These are phyloP conservation scores for Empidonax traillii DNA, from an alignment of 2,113 vertebrate genomes.

Conservation along the genomic window DNA sequence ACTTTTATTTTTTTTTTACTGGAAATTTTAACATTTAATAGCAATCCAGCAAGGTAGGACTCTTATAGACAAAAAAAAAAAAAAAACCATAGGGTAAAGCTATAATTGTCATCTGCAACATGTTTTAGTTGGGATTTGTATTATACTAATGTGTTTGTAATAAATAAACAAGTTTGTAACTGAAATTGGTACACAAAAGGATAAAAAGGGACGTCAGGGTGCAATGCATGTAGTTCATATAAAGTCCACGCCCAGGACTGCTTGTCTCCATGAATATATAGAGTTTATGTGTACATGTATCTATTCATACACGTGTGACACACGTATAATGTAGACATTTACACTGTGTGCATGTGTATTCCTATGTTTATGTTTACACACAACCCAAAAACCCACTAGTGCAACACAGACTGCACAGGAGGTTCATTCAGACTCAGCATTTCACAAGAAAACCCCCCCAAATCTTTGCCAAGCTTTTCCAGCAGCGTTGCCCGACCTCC, in stretches of 20 bases:
- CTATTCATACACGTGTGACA: not conserved
- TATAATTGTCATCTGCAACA: not conserved
- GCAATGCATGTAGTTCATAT: not conserved
- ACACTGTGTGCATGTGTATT: not conserved
- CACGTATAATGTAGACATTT: accelerated
- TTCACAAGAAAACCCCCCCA: not conserved
- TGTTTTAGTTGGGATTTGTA: not conserved
- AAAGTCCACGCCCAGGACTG: not conserved
- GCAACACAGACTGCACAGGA: not conserved
- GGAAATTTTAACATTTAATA: not conserved
- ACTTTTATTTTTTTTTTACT: not conserved
- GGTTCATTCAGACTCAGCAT: not conserved
- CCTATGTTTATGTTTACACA: not conserved
- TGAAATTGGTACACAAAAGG: not conserved
- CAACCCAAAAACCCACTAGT: not conserved
- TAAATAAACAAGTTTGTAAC: not conserved
- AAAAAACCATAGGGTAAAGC: not conserved
- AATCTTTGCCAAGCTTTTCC: not conserved
- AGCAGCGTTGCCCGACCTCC: not conserved
- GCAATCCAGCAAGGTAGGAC: not conserved
- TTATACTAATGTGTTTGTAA: not conserved
- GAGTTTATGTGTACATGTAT: not conserved
- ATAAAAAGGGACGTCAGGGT: not conserved
- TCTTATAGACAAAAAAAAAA: not conserved
- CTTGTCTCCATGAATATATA: not conserved